Base-by-base conservation (phyloP, 2,888 invertebrate species). In the Pocota personata region DNA sequence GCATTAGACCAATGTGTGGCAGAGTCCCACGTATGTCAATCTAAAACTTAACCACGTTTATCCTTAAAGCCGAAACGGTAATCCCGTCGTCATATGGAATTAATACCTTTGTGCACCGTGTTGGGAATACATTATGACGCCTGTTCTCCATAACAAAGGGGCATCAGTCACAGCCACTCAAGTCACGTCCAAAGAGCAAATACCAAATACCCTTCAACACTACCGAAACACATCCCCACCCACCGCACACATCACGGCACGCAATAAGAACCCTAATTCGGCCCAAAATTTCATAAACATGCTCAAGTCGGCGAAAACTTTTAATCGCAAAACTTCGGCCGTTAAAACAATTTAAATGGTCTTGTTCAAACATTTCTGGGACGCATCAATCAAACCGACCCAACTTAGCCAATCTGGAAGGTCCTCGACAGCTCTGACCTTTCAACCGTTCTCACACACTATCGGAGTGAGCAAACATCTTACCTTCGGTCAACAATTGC, bases 291-390 rank as follows among this genome's bases (percentile, higher is more conserved):
- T 57, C 79, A 60, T 62, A 67, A 67, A 67, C 46, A 66, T 58
- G 16, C 66, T 40, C 30, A 19, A 37, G 57, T 35, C 40, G 37
- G 60, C 21, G 46, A 60, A 40, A 84, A 79, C 57, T 80, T 84
- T 84, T 75, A 80, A 84, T 84, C 84, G 64, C 69, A 35, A 80
- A 84, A 84, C 84, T 84, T 80, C 30, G 58, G 32, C 80, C 71
- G 71, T 80, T 67, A 64, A 52, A 80, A 57, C 75, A 69, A 79
- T 84, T 80, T 50, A 62, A 83, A 79, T 75, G 69, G 69, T 69
- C 67, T 46, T 78, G 78, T 72, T 73, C 62, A 73, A 79, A 69
- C 79, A 79, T 84, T 69, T 43, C 35, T 75, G 30, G 27, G 24
- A 57, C 48, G 75, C 84, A 84, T 84, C 80, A 76, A 84, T 84